Evolutionary conservation across 1,140 invertebrate species (phyloP), one percentile per base, ranked within the genome.

Genomic region (Calosoma granatense): DNA sequence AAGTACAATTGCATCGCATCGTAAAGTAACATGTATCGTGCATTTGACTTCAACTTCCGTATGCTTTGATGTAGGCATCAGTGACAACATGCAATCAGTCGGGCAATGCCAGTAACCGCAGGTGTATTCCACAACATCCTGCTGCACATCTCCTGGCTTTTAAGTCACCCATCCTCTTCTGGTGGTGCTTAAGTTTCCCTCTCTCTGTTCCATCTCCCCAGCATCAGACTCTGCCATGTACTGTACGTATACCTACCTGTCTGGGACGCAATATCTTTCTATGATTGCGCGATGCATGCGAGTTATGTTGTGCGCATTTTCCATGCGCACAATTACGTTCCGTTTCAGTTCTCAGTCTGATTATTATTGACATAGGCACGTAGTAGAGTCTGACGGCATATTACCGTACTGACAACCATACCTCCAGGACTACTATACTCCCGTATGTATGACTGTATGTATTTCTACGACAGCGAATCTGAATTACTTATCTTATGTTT

Each of bases 341-440:
- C 41, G 15, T 47, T 47, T 47, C 41, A 47, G 41, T 47, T 47
- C 41, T 47, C 41, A 6, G 4, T 6, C 41, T 12, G 41, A 47
- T 47, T 47, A 47, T 47, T 47, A 47, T 47, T 47, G 41, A 47
- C 41, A 47, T 47, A 47, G 41, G 17, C 41, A 3, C 17, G 41
- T 17, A 47, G 6, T 12, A 14, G 6, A 30, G 4, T 6, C 14
- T 30, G 26, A n/a, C n/a, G n/a, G n/a, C n/a, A n/a, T n/a, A n/a
- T n/a, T n/a, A n/a, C n/a, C n/a, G n/a, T n/a, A n/a, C n/a, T n/a
- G n/a, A n/a, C n/a, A n/a, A n/a, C n/a, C n/a, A n/a, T n/a, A n/a
- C n/a, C n/a, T n/a, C n/a, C n/a, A n/a, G n/a, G n/a, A n/a, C n/a
- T 30, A 30, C 4, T 30, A 30, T 30, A 30, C 14, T 30, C 26